Percentiles rank a stretch among this genome's conserved stretches.
phyloP scores from a whole-genome alignment of 2,113 vertebrate species.

The Sigmodon hispidus region DNA sequence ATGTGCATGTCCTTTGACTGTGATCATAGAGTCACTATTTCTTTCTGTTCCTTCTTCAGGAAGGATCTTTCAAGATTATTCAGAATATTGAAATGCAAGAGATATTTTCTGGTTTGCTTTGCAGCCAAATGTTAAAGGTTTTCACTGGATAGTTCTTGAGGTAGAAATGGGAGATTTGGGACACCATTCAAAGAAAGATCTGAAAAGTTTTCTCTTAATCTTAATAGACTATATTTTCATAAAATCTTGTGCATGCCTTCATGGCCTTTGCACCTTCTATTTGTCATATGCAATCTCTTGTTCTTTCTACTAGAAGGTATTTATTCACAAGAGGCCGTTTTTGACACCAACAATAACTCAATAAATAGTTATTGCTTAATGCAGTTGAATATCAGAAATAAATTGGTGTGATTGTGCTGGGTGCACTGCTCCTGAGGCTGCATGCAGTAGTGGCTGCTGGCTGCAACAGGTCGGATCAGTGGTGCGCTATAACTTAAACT shows the following conservation, averaged over 20 bases:
- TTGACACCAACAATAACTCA: not conserved
- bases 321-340: not conserved
- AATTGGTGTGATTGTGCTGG: not conserved
- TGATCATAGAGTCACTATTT: not conserved
- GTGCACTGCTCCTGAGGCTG: not conserved
- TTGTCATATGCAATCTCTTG: not conserved
- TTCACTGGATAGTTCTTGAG: not conserved
- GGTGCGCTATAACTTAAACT: not conserved
- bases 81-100: not conserved
- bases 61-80: not conserved
- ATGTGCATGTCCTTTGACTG: not conserved
- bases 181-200: not conserved
- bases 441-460: not conserved
- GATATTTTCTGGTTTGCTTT: constrained; percentile 27
- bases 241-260: too few species aligned
- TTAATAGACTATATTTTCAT: not conserved
- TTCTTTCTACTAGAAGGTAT: not conserved
- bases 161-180: not conserved
- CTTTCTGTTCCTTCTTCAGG: not conserved
- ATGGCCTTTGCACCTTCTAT: not conserved
- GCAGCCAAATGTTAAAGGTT: not conserved
- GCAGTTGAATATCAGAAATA: not conserved
- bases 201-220: not conserved
- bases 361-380: not conserved
- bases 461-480: fast-evolving